A percentile compares a stretch with the other conserved stretches of the same genome.
phyloP scores from a whole-genome alignment of 2,888 invertebrate genomes.

The Polymixis flavicincta region DNA sequence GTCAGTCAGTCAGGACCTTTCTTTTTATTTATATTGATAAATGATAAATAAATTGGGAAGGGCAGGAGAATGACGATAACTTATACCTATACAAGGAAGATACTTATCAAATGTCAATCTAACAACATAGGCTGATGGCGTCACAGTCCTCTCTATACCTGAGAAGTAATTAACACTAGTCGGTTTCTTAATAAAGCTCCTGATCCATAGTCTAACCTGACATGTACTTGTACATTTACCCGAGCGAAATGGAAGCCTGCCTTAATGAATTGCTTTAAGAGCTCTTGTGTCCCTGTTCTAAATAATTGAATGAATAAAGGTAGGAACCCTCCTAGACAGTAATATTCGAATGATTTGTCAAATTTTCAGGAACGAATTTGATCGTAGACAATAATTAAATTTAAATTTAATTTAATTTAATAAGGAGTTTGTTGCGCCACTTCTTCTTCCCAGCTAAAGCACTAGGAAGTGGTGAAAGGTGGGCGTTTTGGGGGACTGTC shows the following conservation, averaged over 20 bases:
- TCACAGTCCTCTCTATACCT: neutral
- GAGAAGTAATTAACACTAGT: constrained; percentile 3
- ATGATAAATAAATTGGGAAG: too few species aligned
- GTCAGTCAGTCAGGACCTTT: too few species aligned
- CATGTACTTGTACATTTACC: neutral
- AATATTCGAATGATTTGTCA: constrained; percentile 4
- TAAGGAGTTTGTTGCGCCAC: too few species aligned
- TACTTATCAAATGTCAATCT: neutral
- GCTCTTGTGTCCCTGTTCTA: constrained; percentile 1
- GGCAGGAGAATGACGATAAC: too few species aligned
- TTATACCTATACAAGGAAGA: neutral
- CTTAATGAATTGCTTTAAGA: constrained; percentile 5
- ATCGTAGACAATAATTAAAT: neutral
- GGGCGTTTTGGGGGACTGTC: too few species aligned
- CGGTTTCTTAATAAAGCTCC: constrained; percentile 5
- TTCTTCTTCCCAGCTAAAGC: too few species aligned
- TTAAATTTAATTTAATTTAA: too few species aligned
- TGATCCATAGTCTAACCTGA: neutral
- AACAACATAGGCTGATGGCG: neutral
- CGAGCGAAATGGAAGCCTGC: neutral
- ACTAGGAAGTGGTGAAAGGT: too few species aligned
- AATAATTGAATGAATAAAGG: constrained; percentile 24
- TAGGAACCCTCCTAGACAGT: neutral
- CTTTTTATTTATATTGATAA: too few species aligned
- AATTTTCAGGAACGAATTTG: neutral